Conservation (phyloP, 1,140 invertebrate species). For the Trachymyrmex septentrionalis region DNA sequence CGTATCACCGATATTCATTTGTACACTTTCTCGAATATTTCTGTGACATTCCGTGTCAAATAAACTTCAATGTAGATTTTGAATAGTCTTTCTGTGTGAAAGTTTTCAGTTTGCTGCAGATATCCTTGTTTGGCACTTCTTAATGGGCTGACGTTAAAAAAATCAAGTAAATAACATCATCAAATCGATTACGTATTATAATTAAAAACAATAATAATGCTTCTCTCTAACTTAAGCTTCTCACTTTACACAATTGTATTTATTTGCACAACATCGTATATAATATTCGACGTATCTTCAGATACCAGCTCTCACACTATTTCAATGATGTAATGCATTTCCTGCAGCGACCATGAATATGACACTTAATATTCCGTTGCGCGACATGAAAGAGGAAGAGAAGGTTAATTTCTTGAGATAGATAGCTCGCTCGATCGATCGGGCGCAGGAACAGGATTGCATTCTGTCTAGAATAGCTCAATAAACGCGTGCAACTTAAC, state of each 20-base stretch:
- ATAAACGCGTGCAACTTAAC: conserved; percentile 14
- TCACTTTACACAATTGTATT: neutral
- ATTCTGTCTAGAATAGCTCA: conserved; percentile 31
- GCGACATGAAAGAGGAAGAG: conserved; percentile 21
- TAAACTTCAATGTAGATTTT: neutral
- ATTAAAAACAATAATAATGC: neutral
- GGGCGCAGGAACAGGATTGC: neutral
- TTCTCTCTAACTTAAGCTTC: neutral
- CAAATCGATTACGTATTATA: neutral
- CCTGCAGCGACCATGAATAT: conserved; percentile 39
- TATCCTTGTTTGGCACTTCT: neutral
- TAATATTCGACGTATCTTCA: conserved; percentile 18
- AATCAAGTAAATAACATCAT: neutral
- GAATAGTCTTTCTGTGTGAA: neutral
- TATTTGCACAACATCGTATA: conserved; percentile 14
- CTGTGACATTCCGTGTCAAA: neutral
- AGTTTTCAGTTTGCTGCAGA: neutral
- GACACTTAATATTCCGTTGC: conserved; percentile 70
- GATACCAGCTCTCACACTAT: conserved; percentile 48
- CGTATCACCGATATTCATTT: conserved; percentile 21
- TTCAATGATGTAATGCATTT: conserved; percentile 48
- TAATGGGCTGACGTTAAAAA: neutral
- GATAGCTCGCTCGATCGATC: conserved; percentile 52
- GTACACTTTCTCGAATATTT: conserved; percentile 21
- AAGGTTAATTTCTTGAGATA: conserved; percentile 63